phyloP scores from a whole-genome alignment of 2,113 vertebrate species.

The Pogona vitticeps region DNA sequence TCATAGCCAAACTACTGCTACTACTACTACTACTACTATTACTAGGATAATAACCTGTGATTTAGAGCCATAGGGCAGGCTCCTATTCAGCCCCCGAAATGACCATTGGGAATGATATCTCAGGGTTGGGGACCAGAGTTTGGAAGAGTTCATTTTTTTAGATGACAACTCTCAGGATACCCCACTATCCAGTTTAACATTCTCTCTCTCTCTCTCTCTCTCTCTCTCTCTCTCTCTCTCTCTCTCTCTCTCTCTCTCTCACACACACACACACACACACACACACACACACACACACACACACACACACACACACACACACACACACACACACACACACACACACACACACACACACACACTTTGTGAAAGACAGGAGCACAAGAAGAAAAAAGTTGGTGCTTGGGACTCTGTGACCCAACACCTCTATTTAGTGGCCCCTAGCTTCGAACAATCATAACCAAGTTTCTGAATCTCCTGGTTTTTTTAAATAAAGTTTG shows the following conservation, averaged over 20 bases:
- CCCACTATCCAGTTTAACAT: too few species aligned
- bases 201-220: too few species aligned
- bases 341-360: not conserved
- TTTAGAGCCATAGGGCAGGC: not conserved
- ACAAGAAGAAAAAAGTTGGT: not conserved
- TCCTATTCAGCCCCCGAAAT: not conserved
- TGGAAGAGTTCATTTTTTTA: too few species aligned
- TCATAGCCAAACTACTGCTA: too few species aligned
- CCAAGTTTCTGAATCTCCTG: too few species aligned
- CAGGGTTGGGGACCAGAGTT: not conserved
- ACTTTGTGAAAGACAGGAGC: too few species aligned
- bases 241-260: too few species aligned
- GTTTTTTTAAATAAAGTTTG: too few species aligned
- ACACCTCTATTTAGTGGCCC: not conserved
- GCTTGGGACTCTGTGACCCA: not conserved
- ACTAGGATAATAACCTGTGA: too few species aligned
- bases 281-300: not conserved
- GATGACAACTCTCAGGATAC: too few species aligned
- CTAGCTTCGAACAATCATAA: not conserved
- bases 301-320: not conserved
- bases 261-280: not conserved
- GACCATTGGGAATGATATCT: not conserved
- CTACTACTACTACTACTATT: too few species aligned
- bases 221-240: too few species aligned
- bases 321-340: not conserved